Evolutionary conservation across 1,140 invertebrate species (phyloP).

Genomic region (Heliconius eleuchia): DNA sequence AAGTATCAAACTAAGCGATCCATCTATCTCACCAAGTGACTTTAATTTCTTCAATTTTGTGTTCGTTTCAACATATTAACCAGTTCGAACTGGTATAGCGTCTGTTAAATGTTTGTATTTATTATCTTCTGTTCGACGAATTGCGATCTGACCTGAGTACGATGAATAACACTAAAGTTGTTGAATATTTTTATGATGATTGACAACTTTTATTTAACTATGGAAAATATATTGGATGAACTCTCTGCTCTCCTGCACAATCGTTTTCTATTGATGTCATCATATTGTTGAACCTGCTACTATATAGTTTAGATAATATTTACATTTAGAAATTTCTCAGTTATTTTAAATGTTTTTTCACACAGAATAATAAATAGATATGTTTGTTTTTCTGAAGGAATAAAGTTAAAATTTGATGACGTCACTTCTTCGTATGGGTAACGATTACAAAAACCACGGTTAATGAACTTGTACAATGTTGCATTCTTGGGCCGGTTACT

Average conservation of each 20-base stretch:
- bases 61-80: slow-evolving; percentile 3
- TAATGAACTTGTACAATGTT: not conserved
- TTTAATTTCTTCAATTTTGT: not conserved
- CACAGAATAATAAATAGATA: no score
- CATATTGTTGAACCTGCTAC: no score
- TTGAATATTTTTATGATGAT: no score
- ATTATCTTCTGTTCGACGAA: slow-evolving; percentile 5
- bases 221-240: no score
- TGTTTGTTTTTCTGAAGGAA: no score
- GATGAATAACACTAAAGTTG: not conserved
- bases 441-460: not conserved
- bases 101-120: slow-evolving; percentile 10
- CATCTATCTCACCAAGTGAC: not conserved
- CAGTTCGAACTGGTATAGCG: not conserved
- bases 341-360: no score
- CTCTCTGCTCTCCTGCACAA: not conserved
- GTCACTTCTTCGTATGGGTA: not conserved
- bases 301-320: not conserved
- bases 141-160: not conserved
- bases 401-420: no score
- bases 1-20: not conserved
- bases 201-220: no score
- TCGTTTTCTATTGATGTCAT: no score
- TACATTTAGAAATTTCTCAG: not conserved
- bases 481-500: not conserved